phyloP scores from a whole-genome alignment of 1,140 invertebrate species.

The Pollicipes pollicipes region DNA sequence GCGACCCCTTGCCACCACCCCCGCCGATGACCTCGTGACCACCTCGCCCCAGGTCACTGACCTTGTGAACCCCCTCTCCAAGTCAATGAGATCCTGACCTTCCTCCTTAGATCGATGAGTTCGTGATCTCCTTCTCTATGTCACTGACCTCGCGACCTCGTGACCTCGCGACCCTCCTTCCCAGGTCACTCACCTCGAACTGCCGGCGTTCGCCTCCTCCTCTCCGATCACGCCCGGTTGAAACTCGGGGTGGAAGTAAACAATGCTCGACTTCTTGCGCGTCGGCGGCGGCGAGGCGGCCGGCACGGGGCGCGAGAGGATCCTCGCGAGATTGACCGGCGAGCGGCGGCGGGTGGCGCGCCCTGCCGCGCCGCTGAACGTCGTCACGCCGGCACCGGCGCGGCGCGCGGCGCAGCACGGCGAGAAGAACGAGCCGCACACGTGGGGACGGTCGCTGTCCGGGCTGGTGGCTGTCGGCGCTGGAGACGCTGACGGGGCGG shows the following conservation, averaged over 20 bases:
- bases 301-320: not conserved
- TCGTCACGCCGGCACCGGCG: not conserved
- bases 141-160: too few relatives aligned
- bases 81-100: too few relatives aligned
- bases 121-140: too few relatives aligned
- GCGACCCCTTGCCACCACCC: too few relatives aligned
- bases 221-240: not conserved
- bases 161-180: too few relatives aligned
- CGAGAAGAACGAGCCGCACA: not conserved
- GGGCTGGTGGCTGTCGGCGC: too few relatives aligned
- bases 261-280: not conserved
- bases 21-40: too few relatives aligned
- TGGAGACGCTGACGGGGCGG: slow-evolving; percentile 20
- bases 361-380: not conserved
- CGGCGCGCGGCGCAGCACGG: not conserved
- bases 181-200: not conserved
- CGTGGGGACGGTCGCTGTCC: too few relatives aligned
- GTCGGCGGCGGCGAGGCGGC: too few relatives aligned
- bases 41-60: too few relatives aligned
- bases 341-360: not conserved
- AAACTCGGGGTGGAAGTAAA: not conserved
- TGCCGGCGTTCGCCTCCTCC: not conserved
- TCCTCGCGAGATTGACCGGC: not conserved
- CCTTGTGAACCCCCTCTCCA: too few relatives aligned
- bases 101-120: too few relatives aligned